These are phyloP conservation scores for Cryptotis parvus DNA, from an alignment of 2,113 vertebrate species.

Conservation along the genomic window DNA sequence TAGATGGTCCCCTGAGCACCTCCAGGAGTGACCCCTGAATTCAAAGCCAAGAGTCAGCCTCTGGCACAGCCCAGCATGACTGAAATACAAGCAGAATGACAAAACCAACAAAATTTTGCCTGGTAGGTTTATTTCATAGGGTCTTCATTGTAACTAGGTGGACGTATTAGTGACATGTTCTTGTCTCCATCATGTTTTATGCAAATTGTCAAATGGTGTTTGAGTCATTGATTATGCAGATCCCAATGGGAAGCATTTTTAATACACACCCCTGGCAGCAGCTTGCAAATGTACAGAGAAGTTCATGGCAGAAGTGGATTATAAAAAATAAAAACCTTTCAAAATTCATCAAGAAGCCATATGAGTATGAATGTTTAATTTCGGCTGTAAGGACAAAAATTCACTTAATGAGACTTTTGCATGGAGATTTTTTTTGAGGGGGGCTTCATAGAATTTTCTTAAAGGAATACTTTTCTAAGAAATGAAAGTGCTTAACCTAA, in stretches of 20 bases:
- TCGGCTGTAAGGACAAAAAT: conserved; percentile 48
- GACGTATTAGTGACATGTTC: neutral
- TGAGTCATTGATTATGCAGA: conserved; percentile 46
- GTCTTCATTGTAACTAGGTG: neutral
- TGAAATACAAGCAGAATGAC: too few relatives aligned
- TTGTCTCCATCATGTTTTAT: neutral
- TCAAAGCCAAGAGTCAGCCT: too few relatives aligned
- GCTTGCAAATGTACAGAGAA: conserved; percentile 27
- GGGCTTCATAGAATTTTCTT: conserved; percentile 22
- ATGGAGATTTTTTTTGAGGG: neutral
- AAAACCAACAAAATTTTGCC: neutral
- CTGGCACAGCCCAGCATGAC: too few relatives aligned
- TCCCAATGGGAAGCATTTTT: conserved; percentile 42
- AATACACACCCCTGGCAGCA: conserved; percentile 4
- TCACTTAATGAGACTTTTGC: neutral
- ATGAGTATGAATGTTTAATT: conserved; percentile 20
- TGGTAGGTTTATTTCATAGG: neutral
- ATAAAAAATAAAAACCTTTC: conserved; percentile 35
- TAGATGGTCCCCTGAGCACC: too few relatives aligned
- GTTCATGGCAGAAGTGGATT: neutral
- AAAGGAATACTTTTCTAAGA: conserved; percentile 9
- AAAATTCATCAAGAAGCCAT: conserved; percentile 43
- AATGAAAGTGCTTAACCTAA: conserved; percentile 12
- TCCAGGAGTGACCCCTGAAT: too few relatives aligned
- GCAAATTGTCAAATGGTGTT: conserved; percentile 8